These are phyloP conservation scores for Schizotus pectinicornis DNA, from an alignment of 2,888 invertebrate species.

Conservation along the genomic window DNA sequence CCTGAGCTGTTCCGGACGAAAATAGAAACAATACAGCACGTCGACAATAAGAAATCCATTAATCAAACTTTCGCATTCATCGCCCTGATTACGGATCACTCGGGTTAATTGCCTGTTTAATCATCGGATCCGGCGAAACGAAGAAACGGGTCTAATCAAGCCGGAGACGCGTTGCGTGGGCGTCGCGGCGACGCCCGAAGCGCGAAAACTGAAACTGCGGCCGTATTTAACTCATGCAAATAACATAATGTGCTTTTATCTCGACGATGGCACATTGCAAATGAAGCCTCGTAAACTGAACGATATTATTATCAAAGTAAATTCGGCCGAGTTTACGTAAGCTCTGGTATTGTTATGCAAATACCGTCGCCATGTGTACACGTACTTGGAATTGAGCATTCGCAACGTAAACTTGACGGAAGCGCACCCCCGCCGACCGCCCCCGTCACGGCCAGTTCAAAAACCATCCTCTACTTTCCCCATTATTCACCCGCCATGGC, in stretches of 20 bases:
- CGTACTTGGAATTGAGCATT: slow-evolving; percentile 28
- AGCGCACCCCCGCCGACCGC: background rate
- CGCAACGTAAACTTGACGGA: slow-evolving; percentile 26
- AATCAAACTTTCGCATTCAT: slow-evolving; percentile 15
- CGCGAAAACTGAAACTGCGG: slow-evolving; percentile 5
- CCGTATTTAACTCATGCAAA: slow-evolving; percentile 26
- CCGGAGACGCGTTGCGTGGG: slow-evolving; percentile 4
- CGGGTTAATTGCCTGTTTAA: slow-evolving; percentile 27
- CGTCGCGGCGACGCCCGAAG: background rate
- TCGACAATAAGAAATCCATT: slow-evolving; percentile 27
- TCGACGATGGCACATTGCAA: slow-evolving; percentile 29
- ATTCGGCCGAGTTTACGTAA: slow-evolving; percentile 38
- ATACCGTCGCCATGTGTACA: slow-evolving; percentile 29
- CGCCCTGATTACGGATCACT: slow-evolving; percentile 17
- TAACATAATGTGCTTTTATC: slow-evolving; percentile 28
- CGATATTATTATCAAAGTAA: slow-evolving; percentile 41
- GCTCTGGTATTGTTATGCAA: slow-evolving; percentile 42
- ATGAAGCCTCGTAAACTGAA: slow-evolving; percentile 39
- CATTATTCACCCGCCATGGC: too few species aligned
- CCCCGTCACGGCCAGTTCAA: too few species aligned
- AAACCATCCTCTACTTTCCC: too few species aligned
- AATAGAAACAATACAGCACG: slow-evolving; percentile 19
- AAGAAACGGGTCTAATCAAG: slow-evolving; percentile 10
- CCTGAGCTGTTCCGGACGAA: slow-evolving; percentile 3
- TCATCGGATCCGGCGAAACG: slow-evolving; percentile 19